Evolutionary conservation across 2,797 vertebrate genomes (phyloP).

Genomic region (Sebastiscus tertius): DNA sequence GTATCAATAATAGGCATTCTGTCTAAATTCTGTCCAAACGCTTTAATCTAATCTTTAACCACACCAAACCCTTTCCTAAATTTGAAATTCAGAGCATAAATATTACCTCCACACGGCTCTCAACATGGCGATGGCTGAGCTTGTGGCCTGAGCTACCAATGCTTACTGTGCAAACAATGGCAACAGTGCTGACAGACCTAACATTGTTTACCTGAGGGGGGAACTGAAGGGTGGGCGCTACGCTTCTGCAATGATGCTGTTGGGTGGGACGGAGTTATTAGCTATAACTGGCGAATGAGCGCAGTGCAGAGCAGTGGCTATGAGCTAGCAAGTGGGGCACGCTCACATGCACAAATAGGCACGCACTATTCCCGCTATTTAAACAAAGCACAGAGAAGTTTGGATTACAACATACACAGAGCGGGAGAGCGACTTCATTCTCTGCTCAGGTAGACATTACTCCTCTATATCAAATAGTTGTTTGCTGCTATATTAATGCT

Average conservation of each 20-base stretch:
- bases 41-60: neutral
- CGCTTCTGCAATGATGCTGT: neutral
- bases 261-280: accelerated
- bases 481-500: too few species aligned
- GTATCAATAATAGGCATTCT: slow-evolving; percentile 6
- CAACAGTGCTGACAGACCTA: neutral
- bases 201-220: neutral
- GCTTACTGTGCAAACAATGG: neutral
- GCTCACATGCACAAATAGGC: too few species aligned
- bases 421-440: too few species aligned
- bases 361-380: accelerated
- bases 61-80: neutral
- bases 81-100: neutral
- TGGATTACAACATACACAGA: too few species aligned
- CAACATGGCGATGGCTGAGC: neutral
- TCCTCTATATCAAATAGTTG: too few species aligned
- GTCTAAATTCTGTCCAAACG: neutral
- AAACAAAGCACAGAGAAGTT: too few species aligned
- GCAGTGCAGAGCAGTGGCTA: accelerated
- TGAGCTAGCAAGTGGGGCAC: too few species aligned
- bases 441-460: too few species aligned
- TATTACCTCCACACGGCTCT: neutral
- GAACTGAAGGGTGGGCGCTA: neutral
- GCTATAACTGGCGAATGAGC: too few species aligned
- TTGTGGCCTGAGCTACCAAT: neutral